phyloP scores from a whole-genome alignment of 2,888 invertebrate species.

The Celastrina argiolus region DNA sequence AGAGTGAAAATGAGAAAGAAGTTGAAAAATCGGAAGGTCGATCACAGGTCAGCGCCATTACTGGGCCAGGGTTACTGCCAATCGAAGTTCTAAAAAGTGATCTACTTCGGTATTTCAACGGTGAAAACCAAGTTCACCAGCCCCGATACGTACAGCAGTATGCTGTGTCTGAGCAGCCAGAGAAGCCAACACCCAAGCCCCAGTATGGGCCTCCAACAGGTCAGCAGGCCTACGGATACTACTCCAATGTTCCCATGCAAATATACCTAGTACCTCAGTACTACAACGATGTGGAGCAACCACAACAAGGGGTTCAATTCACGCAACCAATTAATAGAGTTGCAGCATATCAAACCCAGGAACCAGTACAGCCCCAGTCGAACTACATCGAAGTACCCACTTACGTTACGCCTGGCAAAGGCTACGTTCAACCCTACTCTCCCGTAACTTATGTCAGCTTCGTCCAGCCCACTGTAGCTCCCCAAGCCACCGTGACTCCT shows the following conservation, averaged over 20 bases:
- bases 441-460: slow-evolving; percentile 54
- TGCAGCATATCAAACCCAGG: slow-evolving; percentile 45
- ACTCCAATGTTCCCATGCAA: slow-evolving; percentile 69
- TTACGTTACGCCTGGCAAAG: slow-evolving; percentile 50
- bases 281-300: slow-evolving; percentile 50
- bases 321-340: slow-evolving; percentile 40
- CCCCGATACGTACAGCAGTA: slow-evolving; percentile 64
- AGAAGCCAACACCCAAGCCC: slow-evolving; percentile 42
- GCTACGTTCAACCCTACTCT: slow-evolving; percentile 51
- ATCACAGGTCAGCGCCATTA: slow-evolving; percentile 38
- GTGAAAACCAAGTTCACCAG: slow-evolving; percentile 42
- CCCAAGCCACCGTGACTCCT: slow-evolving; percentile 49
- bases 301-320: slow-evolving; percentile 46
- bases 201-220: slow-evolving; percentile 43
- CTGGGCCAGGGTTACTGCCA: slow-evolving; percentile 41
- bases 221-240: slow-evolving; percentile 64
- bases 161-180: slow-evolving; percentile 62
- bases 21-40: slow-evolving; percentile 46
- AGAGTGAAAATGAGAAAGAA: slow-evolving; percentile 72
- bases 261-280: slow-evolving; percentile 69
- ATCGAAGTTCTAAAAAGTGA: slow-evolving; percentile 59
- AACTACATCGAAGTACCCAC: slow-evolving; percentile 58
- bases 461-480: slow-evolving; percentile 48
- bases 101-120: slow-evolving; percentile 52
- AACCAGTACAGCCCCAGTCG: slow-evolving; percentile 49